Conservation (phyloP, 2,888 invertebrate species). For the Diabrotica balteata region DNA sequence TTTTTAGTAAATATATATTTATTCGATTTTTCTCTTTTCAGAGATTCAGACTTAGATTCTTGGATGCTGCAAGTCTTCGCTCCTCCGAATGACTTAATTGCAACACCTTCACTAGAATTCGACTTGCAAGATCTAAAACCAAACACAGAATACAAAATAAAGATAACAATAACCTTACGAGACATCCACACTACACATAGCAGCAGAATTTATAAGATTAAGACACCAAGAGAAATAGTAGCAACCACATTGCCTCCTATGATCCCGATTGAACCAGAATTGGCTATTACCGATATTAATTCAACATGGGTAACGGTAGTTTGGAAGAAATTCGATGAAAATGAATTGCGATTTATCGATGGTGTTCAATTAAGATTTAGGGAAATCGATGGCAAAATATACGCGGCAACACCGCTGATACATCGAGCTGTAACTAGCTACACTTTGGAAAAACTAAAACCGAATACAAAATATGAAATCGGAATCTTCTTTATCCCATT, state of each 20-base stretch:
- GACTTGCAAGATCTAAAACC: slow-evolving; percentile 79
- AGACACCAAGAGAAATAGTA: slow-evolving; percentile 67
- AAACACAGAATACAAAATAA: slow-evolving; percentile 81
- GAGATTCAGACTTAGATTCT: slow-evolving; percentile 68
- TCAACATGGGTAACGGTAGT: slow-evolving; percentile 79
- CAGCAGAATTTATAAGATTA: slow-evolving; percentile 78
- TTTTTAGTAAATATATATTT: too few species aligned
- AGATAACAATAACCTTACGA: slow-evolving; percentile 79
- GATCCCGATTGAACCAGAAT: slow-evolving; percentile 75
- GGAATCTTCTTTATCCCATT: slow-evolving; percentile 86
- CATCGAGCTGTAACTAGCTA: slow-evolving; percentile 83
- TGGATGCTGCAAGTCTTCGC: slow-evolving; percentile 90
- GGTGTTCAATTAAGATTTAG: slow-evolving; percentile 88
- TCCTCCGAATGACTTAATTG: slow-evolving; percentile 84
- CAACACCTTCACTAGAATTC: slow-evolving; percentile 86
- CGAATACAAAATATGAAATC: slow-evolving; percentile 82
- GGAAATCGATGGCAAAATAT: slow-evolving; percentile 81
- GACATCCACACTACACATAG: slow-evolving; percentile 80
- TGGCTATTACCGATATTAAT: slow-evolving; percentile 77
- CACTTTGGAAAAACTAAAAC: slow-evolving; percentile 77
- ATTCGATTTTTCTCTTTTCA: slow-evolving; percentile 40
- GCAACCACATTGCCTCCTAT: slow-evolving; percentile 66
- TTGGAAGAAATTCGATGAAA: slow-evolving; percentile 83
- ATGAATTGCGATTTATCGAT: slow-evolving; percentile 78
- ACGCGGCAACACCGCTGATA: slow-evolving; percentile 83